phyloP scores from a whole-genome alignment of 2,797 vertebrate genomes.

The Melanotaenia nigrans region DNA sequence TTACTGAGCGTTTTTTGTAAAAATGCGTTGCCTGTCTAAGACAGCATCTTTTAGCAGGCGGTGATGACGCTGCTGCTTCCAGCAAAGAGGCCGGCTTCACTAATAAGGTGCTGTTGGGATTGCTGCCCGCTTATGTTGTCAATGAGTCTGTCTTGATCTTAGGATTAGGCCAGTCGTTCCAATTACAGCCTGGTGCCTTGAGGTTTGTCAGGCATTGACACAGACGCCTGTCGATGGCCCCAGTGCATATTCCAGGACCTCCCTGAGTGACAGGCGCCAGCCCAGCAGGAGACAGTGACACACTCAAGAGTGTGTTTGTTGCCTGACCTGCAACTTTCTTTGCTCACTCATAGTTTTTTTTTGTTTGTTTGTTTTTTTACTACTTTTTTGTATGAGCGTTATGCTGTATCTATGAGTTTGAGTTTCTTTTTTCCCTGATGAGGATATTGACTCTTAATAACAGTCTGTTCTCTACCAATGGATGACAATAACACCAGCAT shows the following conservation, averaged over 20 bases:
- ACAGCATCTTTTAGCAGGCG: slow-evolving; percentile 37
- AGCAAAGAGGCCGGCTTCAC: slow-evolving; percentile 60
- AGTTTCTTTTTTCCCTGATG: slow-evolving; percentile 37
- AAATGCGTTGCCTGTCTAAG: not conserved
- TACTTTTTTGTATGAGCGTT: slow-evolving; percentile 15
- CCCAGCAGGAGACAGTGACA: slow-evolving; percentile 55
- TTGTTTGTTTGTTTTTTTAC: slow-evolving; percentile 27
- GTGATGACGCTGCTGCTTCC: slow-evolving; percentile 60
- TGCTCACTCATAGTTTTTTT: slow-evolving; percentile 21
- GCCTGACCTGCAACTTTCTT: slow-evolving; percentile 16
- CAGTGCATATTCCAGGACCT: slow-evolving; percentile 72
- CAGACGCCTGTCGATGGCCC: slow-evolving; percentile 79
- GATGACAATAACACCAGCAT: slow-evolving; percentile 13
- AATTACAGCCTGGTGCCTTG: slow-evolving; percentile 83
- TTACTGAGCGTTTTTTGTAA: slow-evolving; percentile 7
- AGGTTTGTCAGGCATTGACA: slow-evolving; percentile 84
- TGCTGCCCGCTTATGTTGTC: slow-evolving; percentile 77
- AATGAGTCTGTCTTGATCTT: slow-evolving; percentile 83
- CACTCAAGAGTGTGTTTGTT: slow-evolving; percentile 34
- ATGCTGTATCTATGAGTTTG: too few species aligned
- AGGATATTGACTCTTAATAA: slow-evolving; percentile 37
- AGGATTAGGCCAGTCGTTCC: slow-evolving; percentile 82
- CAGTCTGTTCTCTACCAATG: slow-evolving; percentile 24
- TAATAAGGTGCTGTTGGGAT: slow-evolving; percentile 81
- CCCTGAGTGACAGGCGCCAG: slow-evolving; percentile 79